A percentile compares a stretch with the other conserved stretches of the same genome.
These are phyloP conservation scores for Leucozona laternaria DNA, from an alignment of 2,888 invertebrate species.

Conservation along the genomic window DNA sequence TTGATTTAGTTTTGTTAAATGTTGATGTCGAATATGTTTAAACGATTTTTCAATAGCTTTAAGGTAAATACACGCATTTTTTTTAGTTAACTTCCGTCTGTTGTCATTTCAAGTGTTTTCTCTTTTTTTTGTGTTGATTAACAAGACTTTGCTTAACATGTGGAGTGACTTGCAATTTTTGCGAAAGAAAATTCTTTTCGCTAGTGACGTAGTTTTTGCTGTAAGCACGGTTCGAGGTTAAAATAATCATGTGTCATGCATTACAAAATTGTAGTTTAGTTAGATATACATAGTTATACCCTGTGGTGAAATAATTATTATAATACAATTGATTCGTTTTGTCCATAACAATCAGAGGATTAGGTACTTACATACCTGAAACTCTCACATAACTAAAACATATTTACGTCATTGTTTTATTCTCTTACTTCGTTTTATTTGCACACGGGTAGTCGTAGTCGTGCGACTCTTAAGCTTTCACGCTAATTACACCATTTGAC, in stretches of 20 bases:
- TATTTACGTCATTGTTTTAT: constrained; percentile 34
- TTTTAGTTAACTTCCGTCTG: constrained; percentile 10
- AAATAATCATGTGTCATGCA: constrained; percentile 25
- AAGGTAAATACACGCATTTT: constrained; percentile 78
- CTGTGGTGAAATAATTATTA: background rate
- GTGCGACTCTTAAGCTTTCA: constrained; percentile 36
- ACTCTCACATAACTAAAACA: background rate
- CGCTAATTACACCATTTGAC: constrained; percentile 36
- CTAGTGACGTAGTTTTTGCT: constrained; percentile 60
- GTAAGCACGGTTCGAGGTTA: constrained; percentile 49
- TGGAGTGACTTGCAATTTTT: constrained; percentile 49
- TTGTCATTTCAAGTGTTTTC: background rate
- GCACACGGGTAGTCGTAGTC: background rate
- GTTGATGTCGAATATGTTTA: constrained; percentile 77
- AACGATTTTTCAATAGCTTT: constrained; percentile 79
- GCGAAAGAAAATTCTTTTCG: constrained; percentile 53
- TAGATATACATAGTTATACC: background rate
- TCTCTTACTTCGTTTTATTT: constrained; percentile 8
- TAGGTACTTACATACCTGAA: background rate
- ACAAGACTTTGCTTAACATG: background rate
- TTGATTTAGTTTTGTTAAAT: constrained; percentile 34
- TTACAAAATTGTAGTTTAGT: background rate
- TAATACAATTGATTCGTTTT: background rate
- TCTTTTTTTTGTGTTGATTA: background rate
- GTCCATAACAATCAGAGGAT: constrained; percentile 59